phyloP scores from a whole-genome alignment of 2,113 vertebrate species.

The Zosterops pallidus region DNA sequence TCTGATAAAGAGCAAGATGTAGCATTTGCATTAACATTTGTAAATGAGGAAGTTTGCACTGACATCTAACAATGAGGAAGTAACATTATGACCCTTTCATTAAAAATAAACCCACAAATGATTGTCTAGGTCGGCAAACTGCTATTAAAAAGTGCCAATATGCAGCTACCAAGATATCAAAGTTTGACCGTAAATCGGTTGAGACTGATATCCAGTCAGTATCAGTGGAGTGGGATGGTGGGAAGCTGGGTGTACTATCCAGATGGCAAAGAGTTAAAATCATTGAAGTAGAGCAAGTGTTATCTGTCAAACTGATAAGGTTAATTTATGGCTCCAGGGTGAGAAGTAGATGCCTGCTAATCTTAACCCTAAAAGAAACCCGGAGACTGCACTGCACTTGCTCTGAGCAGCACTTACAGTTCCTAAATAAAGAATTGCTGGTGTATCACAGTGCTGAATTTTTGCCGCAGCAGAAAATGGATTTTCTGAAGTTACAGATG shows the following conservation, averaged over 20 bases:
- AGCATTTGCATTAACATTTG: background rate
- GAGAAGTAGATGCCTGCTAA: background rate
- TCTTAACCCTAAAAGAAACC: background rate
- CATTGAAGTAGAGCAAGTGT: background rate
- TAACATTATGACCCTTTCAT: background rate
- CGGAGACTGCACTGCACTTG: background rate
- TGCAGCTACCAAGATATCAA: background rate
- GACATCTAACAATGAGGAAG: background rate
- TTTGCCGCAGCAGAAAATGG: background rate
- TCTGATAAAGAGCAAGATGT: background rate
- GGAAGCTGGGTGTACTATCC: background rate
- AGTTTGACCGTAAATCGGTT: accelerated
- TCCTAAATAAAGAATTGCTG: background rate
- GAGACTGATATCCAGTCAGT: background rate
- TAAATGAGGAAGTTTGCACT: background rate
- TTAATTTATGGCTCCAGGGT: background rate
- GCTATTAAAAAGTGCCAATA: background rate
- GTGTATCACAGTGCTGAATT: background rate
- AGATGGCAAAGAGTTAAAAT: background rate
- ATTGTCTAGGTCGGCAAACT: background rate
- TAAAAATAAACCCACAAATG: background rate
- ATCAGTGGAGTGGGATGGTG: too few species aligned
- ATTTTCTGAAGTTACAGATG: background rate
- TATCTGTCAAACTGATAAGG: background rate
- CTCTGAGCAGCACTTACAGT: background rate